Evolutionary conservation across 2,888 invertebrate species (phyloP), one percentile per base, ranked within the genome.

Genomic region (Arge pagana): DNA sequence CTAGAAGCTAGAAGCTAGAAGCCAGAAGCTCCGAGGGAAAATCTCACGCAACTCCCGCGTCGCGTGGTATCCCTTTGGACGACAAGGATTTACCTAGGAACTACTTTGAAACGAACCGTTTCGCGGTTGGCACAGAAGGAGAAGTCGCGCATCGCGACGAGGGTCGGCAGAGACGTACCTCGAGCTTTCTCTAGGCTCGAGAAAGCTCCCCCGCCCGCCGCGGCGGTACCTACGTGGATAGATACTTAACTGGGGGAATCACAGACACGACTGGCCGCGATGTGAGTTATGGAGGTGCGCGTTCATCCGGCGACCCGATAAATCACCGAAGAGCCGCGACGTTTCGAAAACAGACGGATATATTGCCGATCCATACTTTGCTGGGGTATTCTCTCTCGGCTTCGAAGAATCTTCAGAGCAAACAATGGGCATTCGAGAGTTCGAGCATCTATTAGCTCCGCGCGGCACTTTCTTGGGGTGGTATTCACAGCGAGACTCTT

Each of bases 191-290:
- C 37, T 5, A 45, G 23, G 15, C 21, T 45, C 19, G 19, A 42
- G 30, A 31, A n/a, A 30, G 30, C 30, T 5, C 11, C 18, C n/a
- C 19, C 21, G 7, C 31, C 43, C 8, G 43, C 33, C 45, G 31
- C 31, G 8, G n/a, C 45, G 11, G 30, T n/a, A n/a, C 21, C 45
- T 45, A 45, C 45, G 45, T 45, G 45, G 33, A 33, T 33, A 45
- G 45, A 35, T 45, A 45, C 45, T 45, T 45, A 45, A 45, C 45
- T 45, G 18, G 45, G 33, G 33, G 45, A 45, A 45, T 45, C 45
- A 45, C 33, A 45, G 45, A 13, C 33, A 31, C 45, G 33, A 15
- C 23, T 45, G 45, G 45, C 45, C 45, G n/a, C 45, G 45, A 45
- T 45, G 45, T 45, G 45, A 45, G 33, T 45, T 45, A 45, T 45